These are phyloP conservation scores for Buathra laborator DNA, from an alignment of 2,888 invertebrate genomes.

Conservation along the genomic window DNA sequence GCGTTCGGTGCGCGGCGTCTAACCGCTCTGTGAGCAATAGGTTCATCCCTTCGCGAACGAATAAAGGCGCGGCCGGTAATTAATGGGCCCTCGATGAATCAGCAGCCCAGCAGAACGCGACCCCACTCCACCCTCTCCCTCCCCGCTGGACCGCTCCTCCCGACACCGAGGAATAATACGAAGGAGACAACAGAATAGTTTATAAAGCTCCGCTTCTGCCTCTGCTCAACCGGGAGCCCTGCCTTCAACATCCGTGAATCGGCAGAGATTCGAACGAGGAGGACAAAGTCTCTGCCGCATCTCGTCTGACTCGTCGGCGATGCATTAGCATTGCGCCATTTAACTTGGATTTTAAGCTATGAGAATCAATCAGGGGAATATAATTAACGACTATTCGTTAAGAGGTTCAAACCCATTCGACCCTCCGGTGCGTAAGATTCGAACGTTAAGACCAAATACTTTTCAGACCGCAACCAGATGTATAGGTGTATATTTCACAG, in stretches of 20 bases:
- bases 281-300: slow-evolving; percentile 40
- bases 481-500: background rate
- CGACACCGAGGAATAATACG: slow-evolving; percentile 81
- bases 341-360: slow-evolving; percentile 48
- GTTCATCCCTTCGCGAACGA: slow-evolving; percentile 84
- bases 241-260: slow-evolving; percentile 70
- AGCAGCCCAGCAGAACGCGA: slow-evolving; percentile 72
- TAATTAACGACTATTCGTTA: slow-evolving; percentile 13
- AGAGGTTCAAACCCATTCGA: background rate
- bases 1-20: slow-evolving; percentile 80
- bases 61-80: slow-evolving; percentile 85
- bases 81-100: slow-evolving; percentile 84
- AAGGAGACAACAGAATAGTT: slow-evolving; percentile 85
- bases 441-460: background rate
- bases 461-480: background rate
- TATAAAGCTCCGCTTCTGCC: slow-evolving; percentile 79
- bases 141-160: slow-evolving; percentile 34
- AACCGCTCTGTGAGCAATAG: slow-evolving; percentile 84
- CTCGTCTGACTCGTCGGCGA: slow-evolving; percentile 38
- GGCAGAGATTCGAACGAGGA: slow-evolving; percentile 31
- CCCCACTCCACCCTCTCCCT: slow-evolving; percentile 32
- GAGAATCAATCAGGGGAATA: slow-evolving; percentile 13
- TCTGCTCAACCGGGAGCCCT: slow-evolving; percentile 39
- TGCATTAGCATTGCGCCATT: slow-evolving; percentile 55
- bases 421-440: background rate